Percentiles rank a stretch among this genome's conserved stretches.
These are phyloP conservation scores for Gymnarchus niloticus DNA, from an alignment of 2,113 vertebrate species.

Conservation along the genomic window DNA sequence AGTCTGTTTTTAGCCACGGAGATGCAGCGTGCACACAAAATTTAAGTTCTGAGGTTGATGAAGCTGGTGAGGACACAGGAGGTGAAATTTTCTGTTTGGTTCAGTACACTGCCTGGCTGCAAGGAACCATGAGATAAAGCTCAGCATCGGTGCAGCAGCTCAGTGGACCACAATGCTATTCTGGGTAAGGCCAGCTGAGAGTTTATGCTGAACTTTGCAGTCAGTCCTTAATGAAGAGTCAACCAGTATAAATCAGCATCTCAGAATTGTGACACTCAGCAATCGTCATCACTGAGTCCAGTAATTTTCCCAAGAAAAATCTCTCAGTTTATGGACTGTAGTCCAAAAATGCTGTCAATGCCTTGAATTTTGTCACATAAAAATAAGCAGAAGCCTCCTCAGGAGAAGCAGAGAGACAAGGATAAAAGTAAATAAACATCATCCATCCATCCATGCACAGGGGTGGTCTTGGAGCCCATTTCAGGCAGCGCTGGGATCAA, in stretches of 20 bases:
- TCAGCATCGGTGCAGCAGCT: neutral
- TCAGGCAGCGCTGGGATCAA: no score
- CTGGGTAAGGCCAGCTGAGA: neutral
- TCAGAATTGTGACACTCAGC: neutral
- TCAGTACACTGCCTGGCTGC: neutral
- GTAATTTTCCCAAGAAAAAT: no score
- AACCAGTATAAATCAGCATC: neutral
- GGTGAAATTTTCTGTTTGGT: neutral
- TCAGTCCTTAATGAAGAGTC: neutral
- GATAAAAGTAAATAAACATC: no score
- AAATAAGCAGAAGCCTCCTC: no score
- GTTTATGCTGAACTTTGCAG: neutral
- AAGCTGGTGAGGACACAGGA: neutral
- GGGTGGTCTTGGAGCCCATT: no score
- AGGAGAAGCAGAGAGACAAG: no score
- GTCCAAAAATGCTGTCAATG: no score
- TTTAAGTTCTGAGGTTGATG: neutral
- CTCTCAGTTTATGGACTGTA: no score
- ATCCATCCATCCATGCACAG: no score
- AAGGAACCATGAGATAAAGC: neutral
- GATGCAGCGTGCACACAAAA: neutral
- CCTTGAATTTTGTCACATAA: no score
- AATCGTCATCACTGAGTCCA: no score
- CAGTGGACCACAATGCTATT: neutral
- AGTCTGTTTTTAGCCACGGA: neutral